Evolutionary conservation across 2,113 vertebrate genomes (phyloP), one percentile per base, ranked within the genome.

Genomic region (Sebastes schlegelii): DNA sequence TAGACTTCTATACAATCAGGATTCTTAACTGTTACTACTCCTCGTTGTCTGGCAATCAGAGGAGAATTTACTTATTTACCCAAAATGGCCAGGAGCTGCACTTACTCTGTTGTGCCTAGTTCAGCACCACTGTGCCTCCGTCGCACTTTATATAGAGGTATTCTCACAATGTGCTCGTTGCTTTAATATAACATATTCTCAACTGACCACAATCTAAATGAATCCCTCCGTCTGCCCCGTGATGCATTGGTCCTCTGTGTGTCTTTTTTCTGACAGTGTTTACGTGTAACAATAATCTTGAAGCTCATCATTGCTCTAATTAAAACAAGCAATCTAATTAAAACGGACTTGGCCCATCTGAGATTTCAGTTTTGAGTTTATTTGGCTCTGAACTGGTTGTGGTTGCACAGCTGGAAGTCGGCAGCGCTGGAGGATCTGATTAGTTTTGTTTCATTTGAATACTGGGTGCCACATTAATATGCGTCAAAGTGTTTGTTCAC

Each of bases 371-470:
- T 90, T 80, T 43, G 26, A 76, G 63, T 72, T 76, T 84, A 26
- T 83, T 82, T 57, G 14, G 64, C 51, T 55, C 80, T 82, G 46
- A 83, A 79, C 57, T 74, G 57, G 21, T 26, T n/a, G 45, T 17
- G 21, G 77, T 46, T 34, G 26, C 75, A 46, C 82, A 86, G 75
- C 48, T 70, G 73, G 87, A 86, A 85, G 51, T 77, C 72, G 34
- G 34, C 34, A 54, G 52, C 52, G 83, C 74, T 42, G 49, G 54
- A 74, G 23, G 58, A 82, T 91, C 71, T 77, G 86, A 82, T 89
- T 88, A 80, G 83, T 85, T 80, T 66, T 34, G 57, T 91, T 92
- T 66, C 52, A 66, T 73, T 88, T 61, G 40, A 82, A 88, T 89
- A 74, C 13, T 64, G 54, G 64, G 76, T 65, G 54, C n/a, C 34